Evolutionary conservation across 2,113 vertebrate species (phyloP).

Genomic region (Tachysurus fulvidraco): DNA sequence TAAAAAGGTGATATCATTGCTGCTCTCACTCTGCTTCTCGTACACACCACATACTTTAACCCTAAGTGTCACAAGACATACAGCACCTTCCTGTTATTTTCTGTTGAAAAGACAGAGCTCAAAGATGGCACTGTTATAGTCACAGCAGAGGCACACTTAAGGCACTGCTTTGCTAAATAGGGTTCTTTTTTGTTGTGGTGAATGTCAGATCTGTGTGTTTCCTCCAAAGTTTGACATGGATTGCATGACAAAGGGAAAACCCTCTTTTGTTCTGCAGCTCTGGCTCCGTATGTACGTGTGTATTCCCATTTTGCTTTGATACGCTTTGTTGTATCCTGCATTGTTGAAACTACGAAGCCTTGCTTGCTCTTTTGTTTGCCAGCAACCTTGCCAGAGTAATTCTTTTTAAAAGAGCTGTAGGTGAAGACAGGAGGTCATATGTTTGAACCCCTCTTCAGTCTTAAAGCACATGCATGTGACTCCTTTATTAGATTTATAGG

Average conservation of each 20-base stretch:
- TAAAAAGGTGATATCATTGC: constrained; percentile 60
- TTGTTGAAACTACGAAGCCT: constrained; percentile 13
- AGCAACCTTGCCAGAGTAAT: constrained; percentile 43
- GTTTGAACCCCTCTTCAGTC: constrained; percentile 49
- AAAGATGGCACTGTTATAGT: constrained; percentile 2
- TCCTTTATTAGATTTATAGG: constrained; percentile 54
- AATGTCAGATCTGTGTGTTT: not conserved
- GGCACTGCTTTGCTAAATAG: not conserved
- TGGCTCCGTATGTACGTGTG: constrained; percentile 12
- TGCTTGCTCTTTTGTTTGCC: constrained; percentile 18
- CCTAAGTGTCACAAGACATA: constrained; percentile 38
- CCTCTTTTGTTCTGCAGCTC: constrained; percentile 19
- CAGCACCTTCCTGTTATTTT: constrained; percentile 34
- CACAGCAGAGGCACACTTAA: not conserved
- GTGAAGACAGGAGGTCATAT: constrained; percentile 55
- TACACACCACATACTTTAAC: constrained; percentile 42
- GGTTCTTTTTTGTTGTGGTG: not conserved
- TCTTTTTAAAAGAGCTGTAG: constrained; percentile 41
- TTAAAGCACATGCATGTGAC: constrained; percentile 55
- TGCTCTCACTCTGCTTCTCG: constrained; percentile 47
- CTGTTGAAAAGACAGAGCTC: constrained; percentile 15
- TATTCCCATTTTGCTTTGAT: constrained; percentile 25
- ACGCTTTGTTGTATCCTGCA: constrained; percentile 20
- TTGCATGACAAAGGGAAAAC: constrained; percentile 10
- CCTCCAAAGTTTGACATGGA: not conserved